Base-by-base conservation (phyloP, 1,140 invertebrate genomes). In the Drosophila bifasciata region DNA sequence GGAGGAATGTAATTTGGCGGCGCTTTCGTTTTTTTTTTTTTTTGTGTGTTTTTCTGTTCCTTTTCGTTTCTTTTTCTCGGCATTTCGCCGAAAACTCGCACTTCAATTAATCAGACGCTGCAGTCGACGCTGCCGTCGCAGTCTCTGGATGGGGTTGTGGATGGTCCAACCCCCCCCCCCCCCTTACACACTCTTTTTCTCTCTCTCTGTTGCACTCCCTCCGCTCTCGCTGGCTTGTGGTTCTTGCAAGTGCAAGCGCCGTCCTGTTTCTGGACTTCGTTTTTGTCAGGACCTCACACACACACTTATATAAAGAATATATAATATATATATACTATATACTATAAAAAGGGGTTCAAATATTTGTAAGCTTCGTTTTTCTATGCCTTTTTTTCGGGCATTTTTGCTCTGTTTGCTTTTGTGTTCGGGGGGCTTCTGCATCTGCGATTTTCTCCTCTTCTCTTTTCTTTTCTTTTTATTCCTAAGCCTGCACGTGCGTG, bases 21-120 rank as follows among this genome's bases (percentile, higher is more conserved):
- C 78, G 73, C 71, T 88, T 88, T 74, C 63, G 51, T 71, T 68
- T 69, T 59, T 64, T 19, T 60, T 39, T n/a, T n/a, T n/a, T n/a
- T n/a, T n/a, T n/a, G n/a, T n/a, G n/a, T n/a, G n/a, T n/a, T n/a
- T n/a, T n/a, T n/a, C n/a, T n/a, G n/a, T n/a, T 25, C 9, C 25
- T 61, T 64, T 57, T 66, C 51, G 56, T 56, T 57, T 25, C 28
- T 53, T 78, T 74, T 68, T 60, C 55, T 36, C 32, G 32, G 62
- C 80, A 79, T 84, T 84, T 79, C 57, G 81, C 62, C 64, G 62
- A 62, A 45, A 78, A 78, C 78, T 89, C 83, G 74, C 77, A 79
- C 86, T 90, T 90, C 86, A 90, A 90, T 90, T 90, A 90, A 90
- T 90, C 86, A 90, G 80, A 76, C 66, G 61, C 53, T 79, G 76